Percentiles rank a stretch among this genome's conserved stretches.
These are phyloP conservation scores for Parotia lawesii DNA, from an alignment of 2,113 vertebrate species.

Conservation along the genomic window DNA sequence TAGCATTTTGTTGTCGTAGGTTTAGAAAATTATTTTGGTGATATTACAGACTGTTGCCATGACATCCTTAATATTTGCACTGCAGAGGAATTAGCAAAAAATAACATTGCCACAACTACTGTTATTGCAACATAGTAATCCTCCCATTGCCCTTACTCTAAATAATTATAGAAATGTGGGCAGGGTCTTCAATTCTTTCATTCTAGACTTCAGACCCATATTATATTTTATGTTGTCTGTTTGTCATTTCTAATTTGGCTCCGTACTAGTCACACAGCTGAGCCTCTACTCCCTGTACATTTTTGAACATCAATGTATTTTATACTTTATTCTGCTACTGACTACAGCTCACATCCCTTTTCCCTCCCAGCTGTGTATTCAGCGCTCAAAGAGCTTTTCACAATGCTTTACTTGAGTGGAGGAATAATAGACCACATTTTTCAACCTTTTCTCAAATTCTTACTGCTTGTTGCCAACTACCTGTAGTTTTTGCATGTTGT, in stretches of 20 bases:
- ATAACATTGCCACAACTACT: neutral
- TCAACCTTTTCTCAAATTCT: neutral
- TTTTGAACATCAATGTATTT: neutral
- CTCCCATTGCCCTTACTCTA: neutral
- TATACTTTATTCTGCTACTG: neutral
- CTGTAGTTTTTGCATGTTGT: neutral
- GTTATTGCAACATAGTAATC: accelerated
- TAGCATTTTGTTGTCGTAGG: neutral
- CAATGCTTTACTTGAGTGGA: neutral
- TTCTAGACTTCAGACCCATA: neutral
- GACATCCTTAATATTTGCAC: neutral
- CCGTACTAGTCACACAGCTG: neutral
- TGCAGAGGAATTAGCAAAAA: neutral
- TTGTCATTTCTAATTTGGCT: neutral
- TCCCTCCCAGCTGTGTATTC: neutral
- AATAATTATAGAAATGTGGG: neutral
- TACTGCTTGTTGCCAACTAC: neutral
- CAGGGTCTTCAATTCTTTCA: neutral
- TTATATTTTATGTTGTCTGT: neutral
- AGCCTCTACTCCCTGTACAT: neutral
- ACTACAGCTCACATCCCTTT: neutral
- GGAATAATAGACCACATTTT: neutral
- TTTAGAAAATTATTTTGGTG: neutral
- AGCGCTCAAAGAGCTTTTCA: neutral
- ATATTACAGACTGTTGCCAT: neutral